phyloP scores from a whole-genome alignment of 2,888 invertebrate species.

The Melieria omissa region DNA sequence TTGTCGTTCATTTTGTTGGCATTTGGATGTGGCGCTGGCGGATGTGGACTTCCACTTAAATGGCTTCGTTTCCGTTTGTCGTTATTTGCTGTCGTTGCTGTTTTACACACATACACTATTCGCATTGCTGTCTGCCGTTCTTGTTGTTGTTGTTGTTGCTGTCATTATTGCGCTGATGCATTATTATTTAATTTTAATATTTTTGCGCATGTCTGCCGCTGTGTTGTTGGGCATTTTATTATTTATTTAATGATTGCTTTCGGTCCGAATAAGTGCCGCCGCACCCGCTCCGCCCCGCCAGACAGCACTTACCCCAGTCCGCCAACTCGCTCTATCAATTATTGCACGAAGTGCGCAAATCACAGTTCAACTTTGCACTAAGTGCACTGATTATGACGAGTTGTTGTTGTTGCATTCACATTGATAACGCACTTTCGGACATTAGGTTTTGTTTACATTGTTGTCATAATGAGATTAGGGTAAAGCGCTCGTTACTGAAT shows the following conservation, averaged over 20 bases:
- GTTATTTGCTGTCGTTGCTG: constrained; percentile 43
- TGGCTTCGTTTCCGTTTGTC: constrained; percentile 65
- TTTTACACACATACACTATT: constrained; percentile 1
- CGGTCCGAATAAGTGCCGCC: background rate
- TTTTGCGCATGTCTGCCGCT: background rate
- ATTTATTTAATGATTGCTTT: constrained; percentile 20
- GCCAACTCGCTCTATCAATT: no score
- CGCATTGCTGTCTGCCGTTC: background rate
- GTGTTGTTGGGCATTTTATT: constrained; percentile 8
- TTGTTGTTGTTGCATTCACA: no score
- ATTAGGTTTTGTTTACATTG: no score
- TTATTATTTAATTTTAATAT: constrained; percentile 35
- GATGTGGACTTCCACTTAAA: constrained; percentile 64
- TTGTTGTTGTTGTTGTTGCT: constrained; percentile 22
- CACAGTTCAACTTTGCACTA: no score
- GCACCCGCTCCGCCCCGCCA: no score
- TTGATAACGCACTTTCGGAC: no score
- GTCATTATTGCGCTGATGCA: constrained; percentile 33
- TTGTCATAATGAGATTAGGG: no score
- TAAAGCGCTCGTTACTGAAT: no score
- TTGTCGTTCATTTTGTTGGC: constrained; percentile 47
- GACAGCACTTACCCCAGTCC: no score
- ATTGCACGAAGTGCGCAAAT: no score
- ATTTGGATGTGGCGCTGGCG: constrained; percentile 45
- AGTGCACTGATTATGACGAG: no score